These are phyloP conservation scores for Cyanoderma ruficeps DNA, from an alignment of 2,113 vertebrate species.

Conservation along the genomic window DNA sequence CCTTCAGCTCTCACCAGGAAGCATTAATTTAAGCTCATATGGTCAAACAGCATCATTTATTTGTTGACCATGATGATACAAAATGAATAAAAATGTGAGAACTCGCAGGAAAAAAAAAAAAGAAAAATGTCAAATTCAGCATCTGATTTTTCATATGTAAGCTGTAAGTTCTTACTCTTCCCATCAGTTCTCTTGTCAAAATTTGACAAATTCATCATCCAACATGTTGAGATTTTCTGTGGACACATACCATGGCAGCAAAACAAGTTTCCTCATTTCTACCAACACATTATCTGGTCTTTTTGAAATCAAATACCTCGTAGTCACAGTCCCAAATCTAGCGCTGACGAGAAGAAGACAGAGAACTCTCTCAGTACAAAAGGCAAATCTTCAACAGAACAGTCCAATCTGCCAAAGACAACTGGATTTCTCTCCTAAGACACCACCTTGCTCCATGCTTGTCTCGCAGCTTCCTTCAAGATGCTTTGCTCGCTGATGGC, in stretches of 20 bases:
- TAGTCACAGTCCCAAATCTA: neutral
- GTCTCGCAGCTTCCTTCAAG: neutral
- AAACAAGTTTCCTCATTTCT: neutral
- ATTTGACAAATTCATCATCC: neutral
- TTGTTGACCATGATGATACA: neutral
- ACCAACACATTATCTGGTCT: neutral
- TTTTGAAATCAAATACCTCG: neutral
- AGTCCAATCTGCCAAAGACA: neutral
- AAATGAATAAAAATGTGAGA: neutral
- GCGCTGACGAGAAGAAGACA: neutral
- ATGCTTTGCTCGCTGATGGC: neutral
- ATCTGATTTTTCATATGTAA: neutral
- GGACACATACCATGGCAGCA: neutral
- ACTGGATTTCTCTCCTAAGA: neutral
- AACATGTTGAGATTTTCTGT: neutral
- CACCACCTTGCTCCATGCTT: neutral
- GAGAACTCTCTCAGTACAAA: neutral
- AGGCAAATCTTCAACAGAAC: neutral
- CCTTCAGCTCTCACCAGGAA: neutral
- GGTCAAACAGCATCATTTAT: neutral
- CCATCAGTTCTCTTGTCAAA: neutral
- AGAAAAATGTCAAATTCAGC: neutral
- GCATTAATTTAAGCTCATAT: neutral
- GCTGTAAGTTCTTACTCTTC: neutral
- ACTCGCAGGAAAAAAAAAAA: rapidly evolving